Percentiles rank a stretch among this genome's conserved stretches.
These are phyloP conservation scores for Solea senegalensis DNA, from an alignment of 2,113 vertebrate genomes.

Conservation along the genomic window DNA sequence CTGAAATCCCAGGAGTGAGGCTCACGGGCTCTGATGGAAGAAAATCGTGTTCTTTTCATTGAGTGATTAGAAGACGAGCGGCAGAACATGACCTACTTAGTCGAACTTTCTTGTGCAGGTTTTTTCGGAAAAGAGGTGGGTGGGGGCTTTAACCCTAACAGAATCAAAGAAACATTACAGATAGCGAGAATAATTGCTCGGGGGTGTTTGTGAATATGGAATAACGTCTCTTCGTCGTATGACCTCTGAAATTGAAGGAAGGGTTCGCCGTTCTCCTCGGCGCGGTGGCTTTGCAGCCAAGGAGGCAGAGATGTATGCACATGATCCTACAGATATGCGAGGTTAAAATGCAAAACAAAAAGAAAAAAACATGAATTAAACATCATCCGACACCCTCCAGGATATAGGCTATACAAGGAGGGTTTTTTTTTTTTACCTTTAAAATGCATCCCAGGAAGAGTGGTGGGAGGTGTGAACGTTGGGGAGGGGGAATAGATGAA, in stretches of 20 bases:
- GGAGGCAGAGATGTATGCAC: slow-evolving; percentile 39
- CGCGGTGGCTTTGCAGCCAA: slow-evolving; percentile 36
- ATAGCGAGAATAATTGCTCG: slow-evolving; percentile 55
- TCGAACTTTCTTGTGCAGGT: slow-evolving; percentile 69
- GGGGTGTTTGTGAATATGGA: slow-evolving; percentile 52
- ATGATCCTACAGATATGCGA: slow-evolving; percentile 54
- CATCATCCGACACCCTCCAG: slow-evolving; percentile 51
- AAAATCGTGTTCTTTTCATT: slow-evolving; percentile 70
- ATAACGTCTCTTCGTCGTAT: slow-evolving; percentile 46
- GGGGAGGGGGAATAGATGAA: slow-evolving; percentile 11
- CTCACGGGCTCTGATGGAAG: slow-evolving; percentile 69
- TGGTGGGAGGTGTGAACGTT: slow-evolving; percentile 52
- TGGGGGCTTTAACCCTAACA: slow-evolving; percentile 51
- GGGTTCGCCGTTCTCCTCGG: slow-evolving; percentile 27
- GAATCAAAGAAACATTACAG: slow-evolving; percentile 58
- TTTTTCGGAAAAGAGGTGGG: slow-evolving; percentile 45
- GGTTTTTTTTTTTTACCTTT: slow-evolving; percentile 51
- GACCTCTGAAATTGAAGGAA: slow-evolving; percentile 55
- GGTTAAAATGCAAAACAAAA: slow-evolving; percentile 57
- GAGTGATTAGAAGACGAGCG: slow-evolving; percentile 80
- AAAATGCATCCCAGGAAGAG: slow-evolving; percentile 49
- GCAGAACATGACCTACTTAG: slow-evolving; percentile 84
- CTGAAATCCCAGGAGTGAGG: slow-evolving; percentile 75
- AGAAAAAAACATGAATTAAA: slow-evolving; percentile 68
- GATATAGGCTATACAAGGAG: slow-evolving; percentile 38